phyloP scores from a whole-genome alignment of 2,113 vertebrate genomes.

The Cettia cetti region DNA sequence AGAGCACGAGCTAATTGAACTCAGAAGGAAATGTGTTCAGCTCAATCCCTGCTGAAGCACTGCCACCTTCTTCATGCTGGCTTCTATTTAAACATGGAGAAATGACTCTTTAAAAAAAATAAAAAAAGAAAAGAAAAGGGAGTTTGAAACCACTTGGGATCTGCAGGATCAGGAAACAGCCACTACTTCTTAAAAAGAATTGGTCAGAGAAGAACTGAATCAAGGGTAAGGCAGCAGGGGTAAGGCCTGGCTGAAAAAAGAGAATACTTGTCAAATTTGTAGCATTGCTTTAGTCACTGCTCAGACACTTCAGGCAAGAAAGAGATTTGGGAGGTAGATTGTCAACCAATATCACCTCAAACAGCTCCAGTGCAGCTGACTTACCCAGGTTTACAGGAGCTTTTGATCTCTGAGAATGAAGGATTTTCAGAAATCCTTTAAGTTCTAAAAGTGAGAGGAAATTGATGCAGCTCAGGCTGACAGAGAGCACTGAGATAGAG shows the following conservation, averaged over 20 bases:
- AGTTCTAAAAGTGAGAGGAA: not conserved
- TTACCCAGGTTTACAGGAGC: not conserved
- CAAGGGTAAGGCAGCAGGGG: not conserved
- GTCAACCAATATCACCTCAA: not conserved
- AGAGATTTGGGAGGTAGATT: not conserved
- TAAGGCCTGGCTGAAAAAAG: not conserved
- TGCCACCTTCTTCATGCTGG: not conserved
- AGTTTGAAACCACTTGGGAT: not conserved
- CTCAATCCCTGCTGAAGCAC: not conserved
- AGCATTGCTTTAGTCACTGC: not conserved
- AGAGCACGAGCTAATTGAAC: not conserved
- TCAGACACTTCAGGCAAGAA: not conserved
- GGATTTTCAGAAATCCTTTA: not conserved
- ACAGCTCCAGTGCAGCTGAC: not conserved
- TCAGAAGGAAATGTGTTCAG: not conserved
- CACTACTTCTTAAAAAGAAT: not conserved
- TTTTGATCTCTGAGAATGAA: not conserved
- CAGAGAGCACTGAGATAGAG: not conserved
- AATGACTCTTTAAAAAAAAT: not conserved
- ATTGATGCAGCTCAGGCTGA: not conserved
- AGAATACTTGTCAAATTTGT: not conserved
- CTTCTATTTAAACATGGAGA: not conserved
- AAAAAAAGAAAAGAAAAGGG: not conserved
- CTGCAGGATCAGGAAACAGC: not conserved
- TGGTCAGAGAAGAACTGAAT: not conserved